Conservation (phyloP, 2,113 vertebrate genomes). For the Hystrix brachyura region DNA sequence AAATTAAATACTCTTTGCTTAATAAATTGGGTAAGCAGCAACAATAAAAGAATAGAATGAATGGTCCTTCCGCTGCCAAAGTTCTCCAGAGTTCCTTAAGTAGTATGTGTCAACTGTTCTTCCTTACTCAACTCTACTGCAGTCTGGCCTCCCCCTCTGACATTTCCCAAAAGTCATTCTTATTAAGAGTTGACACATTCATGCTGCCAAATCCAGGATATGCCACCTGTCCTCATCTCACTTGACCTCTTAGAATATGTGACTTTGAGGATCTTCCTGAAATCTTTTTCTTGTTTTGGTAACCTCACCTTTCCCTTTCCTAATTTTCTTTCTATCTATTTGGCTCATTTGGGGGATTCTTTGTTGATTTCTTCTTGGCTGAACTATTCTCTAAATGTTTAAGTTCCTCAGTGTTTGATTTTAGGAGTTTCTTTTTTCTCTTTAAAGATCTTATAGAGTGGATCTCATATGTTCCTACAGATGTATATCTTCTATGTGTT, state of each 20-base stretch:
- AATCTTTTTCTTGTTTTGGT: background rate
- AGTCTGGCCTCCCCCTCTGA: background rate
- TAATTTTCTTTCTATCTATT: background rate
- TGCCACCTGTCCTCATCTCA: background rate
- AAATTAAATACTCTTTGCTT: conserved; percentile 34
- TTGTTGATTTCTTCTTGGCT: background rate
- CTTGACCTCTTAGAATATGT: background rate
- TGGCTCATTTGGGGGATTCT: background rate
- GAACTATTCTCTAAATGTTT: background rate
- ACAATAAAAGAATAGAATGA: conserved; percentile 27
- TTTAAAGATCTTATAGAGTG: background rate
- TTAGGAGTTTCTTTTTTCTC: background rate
- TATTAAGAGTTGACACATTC: background rate
- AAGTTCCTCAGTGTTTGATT: background rate
- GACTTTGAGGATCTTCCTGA: background rate
- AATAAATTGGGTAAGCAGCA: conserved; percentile 9
- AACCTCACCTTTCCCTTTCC: background rate
- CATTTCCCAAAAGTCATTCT: background rate
- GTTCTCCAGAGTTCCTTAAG: conserved; percentile 8
- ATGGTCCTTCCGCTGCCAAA: background rate
- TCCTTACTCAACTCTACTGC: background rate
- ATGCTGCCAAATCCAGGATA: background rate
- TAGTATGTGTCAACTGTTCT: background rate
- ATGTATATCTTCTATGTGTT: background rate
- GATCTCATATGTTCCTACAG: background rate